phyloP scores from a whole-genome alignment of 2,888 invertebrate genomes.

The Candidula unifasciata region DNA sequence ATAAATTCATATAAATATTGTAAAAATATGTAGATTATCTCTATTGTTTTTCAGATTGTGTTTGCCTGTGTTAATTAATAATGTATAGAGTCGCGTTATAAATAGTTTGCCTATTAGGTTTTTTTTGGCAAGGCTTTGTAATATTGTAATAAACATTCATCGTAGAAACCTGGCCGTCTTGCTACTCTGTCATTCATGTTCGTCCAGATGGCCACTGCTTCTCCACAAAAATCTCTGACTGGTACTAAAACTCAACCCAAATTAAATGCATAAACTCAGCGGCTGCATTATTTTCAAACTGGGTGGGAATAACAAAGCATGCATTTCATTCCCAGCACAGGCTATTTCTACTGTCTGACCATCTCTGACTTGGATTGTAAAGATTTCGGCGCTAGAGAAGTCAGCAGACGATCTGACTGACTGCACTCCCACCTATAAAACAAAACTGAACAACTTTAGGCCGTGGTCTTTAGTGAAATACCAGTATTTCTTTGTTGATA shows the following conservation, averaged over 20 bases:
- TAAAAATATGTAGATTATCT: too few relatives aligned
- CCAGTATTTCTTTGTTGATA: background rate
- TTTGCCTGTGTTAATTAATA: too few relatives aligned
- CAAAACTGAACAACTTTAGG: background rate
- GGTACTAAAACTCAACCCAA: background rate
- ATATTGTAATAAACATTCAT: constrained; percentile 19
- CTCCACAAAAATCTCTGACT: background rate
- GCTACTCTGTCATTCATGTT: constrained; percentile 41
- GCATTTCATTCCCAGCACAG: background rate
- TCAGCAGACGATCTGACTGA: too few relatives aligned
- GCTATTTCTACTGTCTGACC: background rate
- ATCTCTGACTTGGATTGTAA: too few relatives aligned
- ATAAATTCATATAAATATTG: too few relatives aligned
- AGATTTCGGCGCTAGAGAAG: too few relatives aligned
- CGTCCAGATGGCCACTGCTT: constrained; percentile 17
- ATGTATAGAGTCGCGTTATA: too few relatives aligned
- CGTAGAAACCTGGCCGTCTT: constrained; percentile 38
- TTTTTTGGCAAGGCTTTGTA: too few relatives aligned
- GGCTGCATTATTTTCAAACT: background rate
- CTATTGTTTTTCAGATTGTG: too few relatives aligned
- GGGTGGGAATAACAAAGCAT: background rate
- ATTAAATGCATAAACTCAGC: background rate
- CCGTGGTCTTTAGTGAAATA: background rate
- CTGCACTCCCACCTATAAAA: background rate
- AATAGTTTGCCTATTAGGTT: too few relatives aligned